These are phyloP conservation scores for Hydropotes inermis DNA, from an alignment of 2,113 vertebrate genomes.

Conservation along the genomic window DNA sequence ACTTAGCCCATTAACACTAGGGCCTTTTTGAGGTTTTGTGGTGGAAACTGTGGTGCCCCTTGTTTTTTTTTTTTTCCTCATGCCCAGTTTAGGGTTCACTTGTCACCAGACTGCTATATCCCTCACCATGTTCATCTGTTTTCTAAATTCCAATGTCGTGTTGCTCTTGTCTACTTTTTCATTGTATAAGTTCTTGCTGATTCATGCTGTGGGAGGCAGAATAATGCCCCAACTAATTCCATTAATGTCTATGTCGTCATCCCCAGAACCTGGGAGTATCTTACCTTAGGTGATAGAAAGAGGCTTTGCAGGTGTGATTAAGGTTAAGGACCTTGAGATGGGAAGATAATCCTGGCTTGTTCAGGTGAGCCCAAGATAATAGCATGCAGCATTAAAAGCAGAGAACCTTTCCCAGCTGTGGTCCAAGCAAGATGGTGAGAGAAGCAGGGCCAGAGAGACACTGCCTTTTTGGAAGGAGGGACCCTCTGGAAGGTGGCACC, in stretches of 20 bases:
- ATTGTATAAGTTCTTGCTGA: not conserved
- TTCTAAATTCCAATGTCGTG: not conserved
- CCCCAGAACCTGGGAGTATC: not conserved
- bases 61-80: not conserved
- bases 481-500: not conserved
- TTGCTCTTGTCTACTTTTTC: not conserved
- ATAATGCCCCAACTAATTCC: not conserved
- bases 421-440: not conserved
- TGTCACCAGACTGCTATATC: not conserved
- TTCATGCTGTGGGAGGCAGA: not conserved
- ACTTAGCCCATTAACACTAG: not conserved
- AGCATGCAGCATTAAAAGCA: not conserved
- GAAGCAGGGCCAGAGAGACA: not conserved
- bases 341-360: not conserved
- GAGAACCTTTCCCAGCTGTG: not conserved
- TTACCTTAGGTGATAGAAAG: not conserved
- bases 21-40: not conserved
- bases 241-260: not conserved
- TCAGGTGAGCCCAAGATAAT: not conserved
- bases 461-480: not conserved
- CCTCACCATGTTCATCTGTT: rapidly evolving
- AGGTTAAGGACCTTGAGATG: not conserved
- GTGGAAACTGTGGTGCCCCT: not conserved
- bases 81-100: not conserved
- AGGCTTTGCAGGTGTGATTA: not conserved